Conservation (phyloP, 2,888 invertebrate genomes). For the Scaptodrosophila latifasciaeformis region DNA sequence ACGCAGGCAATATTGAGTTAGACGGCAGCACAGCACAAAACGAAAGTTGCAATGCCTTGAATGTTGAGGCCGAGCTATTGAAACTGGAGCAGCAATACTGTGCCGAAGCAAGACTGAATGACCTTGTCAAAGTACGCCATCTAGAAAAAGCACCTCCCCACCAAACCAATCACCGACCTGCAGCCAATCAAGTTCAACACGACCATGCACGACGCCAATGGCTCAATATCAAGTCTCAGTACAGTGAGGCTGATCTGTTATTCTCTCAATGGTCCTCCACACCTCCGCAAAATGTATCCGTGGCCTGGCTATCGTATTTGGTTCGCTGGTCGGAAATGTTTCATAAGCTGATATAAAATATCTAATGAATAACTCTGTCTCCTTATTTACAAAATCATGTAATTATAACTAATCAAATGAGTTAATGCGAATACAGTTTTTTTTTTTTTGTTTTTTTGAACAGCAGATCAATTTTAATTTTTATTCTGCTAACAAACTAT, state of each 20-base stretch:
- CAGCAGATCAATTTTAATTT: no score
- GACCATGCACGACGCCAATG: conserved; percentile 52
- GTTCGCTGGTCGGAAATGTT: conserved; percentile 45
- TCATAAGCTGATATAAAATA: conserved; percentile 40
- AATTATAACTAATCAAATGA: no score
- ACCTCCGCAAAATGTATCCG: conserved; percentile 33
- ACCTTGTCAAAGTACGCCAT: conserved; percentile 37
- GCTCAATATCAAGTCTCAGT: conserved; percentile 68
- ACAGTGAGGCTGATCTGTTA: conserved; percentile 47
- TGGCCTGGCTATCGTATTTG: conserved; percentile 66
- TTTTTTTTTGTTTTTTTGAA: not conserved
- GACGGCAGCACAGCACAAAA: conserved; percentile 15
- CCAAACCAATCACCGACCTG: conserved; percentile 26
- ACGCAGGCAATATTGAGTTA: not conserved
- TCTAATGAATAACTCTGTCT: no score
- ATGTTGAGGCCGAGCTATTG: conserved; percentile 70
- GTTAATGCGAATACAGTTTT: no score
- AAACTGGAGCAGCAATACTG: conserved; percentile 66
- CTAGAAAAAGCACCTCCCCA: conserved; percentile 33
- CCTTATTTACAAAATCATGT: no score
- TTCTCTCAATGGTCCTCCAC: not conserved
- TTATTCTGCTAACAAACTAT: not conserved
- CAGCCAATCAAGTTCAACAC: conserved; percentile 14
- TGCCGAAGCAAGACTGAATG: conserved; percentile 59
- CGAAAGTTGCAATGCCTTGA: conserved; percentile 49